These are phyloP conservation scores for Macropis europaea DNA, from an alignment of 2,888 invertebrate species.

Conservation along the genomic window DNA sequence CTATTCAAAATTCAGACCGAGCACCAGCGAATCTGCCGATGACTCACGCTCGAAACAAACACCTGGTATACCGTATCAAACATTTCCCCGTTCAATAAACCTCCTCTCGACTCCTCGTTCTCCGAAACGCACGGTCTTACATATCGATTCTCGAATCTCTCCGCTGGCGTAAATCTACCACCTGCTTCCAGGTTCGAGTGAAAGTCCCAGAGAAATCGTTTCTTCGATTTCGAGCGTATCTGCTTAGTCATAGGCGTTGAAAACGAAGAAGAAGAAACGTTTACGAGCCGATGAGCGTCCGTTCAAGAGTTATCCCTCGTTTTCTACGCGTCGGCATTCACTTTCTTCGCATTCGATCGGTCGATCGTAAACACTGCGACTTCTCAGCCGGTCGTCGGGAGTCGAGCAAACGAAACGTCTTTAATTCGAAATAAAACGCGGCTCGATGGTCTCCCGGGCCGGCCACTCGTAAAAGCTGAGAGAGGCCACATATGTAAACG, in stretches of 20 bases:
- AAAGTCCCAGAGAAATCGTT: constrained; percentile 55
- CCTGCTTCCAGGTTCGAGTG: constrained; percentile 33
- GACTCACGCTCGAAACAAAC: too few relatives aligned
- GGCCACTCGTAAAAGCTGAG: too few relatives aligned
- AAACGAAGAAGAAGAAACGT: not conserved
- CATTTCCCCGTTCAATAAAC: too few relatives aligned
- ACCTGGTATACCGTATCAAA: too few relatives aligned
- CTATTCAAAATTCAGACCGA: too few relatives aligned
- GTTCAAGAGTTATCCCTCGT: not conserved
- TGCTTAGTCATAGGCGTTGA: constrained; percentile 5
- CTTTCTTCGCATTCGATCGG: constrained; percentile 11
- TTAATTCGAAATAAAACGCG: constrained; percentile 17
- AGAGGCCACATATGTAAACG: constrained; percentile 34
- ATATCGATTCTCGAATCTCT: constrained; percentile 20
- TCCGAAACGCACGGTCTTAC: not conserved
- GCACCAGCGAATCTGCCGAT: too few relatives aligned
- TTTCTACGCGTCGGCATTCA: constrained; percentile 20
- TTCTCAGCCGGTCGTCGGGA: not conserved
- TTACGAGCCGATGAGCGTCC: constrained; percentile 9
- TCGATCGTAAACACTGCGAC: not conserved
- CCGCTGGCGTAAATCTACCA: constrained; percentile 13
- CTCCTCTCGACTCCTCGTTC: constrained; percentile 6
- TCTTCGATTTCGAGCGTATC: constrained; percentile 29
- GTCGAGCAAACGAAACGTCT: constrained; percentile 1
- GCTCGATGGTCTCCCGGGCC: not conserved